Percentiles rank a stretch among this genome's conserved stretches.
Conservation (phyloP, 2,113 vertebrate species). For the Conger conger region DNA sequence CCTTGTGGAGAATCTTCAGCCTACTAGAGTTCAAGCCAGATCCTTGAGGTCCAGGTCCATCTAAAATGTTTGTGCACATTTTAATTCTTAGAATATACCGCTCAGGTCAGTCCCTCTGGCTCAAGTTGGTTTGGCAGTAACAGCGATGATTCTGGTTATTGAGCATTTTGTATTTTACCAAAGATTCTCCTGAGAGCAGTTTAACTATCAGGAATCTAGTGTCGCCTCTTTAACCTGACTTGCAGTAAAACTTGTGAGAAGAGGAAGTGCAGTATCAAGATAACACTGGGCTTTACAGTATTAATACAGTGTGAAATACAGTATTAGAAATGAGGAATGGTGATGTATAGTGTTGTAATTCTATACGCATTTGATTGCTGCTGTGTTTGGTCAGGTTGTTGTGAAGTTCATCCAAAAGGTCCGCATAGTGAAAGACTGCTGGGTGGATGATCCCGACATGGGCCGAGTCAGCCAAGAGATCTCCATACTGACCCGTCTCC, state of each 20-base stretch:
- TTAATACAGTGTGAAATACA: background rate
- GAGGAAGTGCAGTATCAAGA: background rate
- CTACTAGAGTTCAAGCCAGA: too few relatives aligned
- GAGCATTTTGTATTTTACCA: too few relatives aligned
- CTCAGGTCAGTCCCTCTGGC: background rate
- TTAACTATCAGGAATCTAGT: too few relatives aligned
- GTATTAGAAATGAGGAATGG: too few relatives aligned
- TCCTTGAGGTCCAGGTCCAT: too few relatives aligned
- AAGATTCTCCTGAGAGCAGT: background rate
- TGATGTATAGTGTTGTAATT: background rate
- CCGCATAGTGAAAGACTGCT: conserved; percentile 83
- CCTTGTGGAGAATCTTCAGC: too few relatives aligned
- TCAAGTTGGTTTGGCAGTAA: background rate
- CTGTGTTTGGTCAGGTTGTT: conserved; percentile 67
- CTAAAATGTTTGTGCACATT: background rate
- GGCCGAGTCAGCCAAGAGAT: conserved; percentile 88
- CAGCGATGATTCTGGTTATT: background rate
- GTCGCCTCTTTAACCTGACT: too few relatives aligned
- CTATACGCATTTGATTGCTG: background rate
- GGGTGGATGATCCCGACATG: conserved; percentile 83
- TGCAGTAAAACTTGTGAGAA: too few relatives aligned
- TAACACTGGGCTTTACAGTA: background rate
- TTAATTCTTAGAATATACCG: background rate
- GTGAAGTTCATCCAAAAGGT: conserved; percentile 94
- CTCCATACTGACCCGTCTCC: conserved; percentile 78